These are phyloP conservation scores for Bubo scandiacus DNA, from an alignment of 2,113 vertebrate genomes.

Conservation along the genomic window DNA sequence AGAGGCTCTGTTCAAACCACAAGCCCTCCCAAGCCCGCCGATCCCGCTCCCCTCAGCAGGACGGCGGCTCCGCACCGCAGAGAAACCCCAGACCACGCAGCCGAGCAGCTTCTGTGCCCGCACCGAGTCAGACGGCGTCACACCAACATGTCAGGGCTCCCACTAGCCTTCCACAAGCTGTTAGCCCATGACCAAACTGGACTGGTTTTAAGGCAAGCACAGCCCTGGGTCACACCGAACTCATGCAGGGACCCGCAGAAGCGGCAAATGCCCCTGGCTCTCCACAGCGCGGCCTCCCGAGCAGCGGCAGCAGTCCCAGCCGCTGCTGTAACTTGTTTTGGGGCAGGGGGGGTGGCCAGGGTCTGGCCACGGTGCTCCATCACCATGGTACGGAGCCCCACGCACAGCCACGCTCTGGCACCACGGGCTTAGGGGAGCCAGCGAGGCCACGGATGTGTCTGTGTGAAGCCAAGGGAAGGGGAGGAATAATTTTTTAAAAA, in stretches of 20 bases:
- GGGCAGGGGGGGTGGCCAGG: background rate
- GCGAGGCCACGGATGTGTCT: fast-evolving
- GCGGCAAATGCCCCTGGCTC: background rate
- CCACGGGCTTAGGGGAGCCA: background rate
- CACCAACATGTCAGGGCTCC: background rate
- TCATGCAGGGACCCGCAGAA: background rate
- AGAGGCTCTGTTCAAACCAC: background rate
- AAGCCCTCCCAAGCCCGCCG: background rate
- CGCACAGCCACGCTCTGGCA: background rate
- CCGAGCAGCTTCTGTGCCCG: fast-evolving
- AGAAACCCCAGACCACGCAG: fast-evolving
- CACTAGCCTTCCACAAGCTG: background rate
- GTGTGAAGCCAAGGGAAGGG: background rate
- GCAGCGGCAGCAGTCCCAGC: background rate
- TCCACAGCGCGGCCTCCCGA: background rate
- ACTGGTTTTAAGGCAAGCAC: background rate
- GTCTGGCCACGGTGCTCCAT: fast-evolving
- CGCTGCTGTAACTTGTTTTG: fast-evolving
- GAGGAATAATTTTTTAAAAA: too few relatives aligned
- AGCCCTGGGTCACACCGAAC: background rate
- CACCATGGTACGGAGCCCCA: background rate
- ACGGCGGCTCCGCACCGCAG: fast-evolving
- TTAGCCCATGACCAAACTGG: background rate
- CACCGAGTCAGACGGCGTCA: background rate
- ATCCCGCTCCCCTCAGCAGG: fast-evolving